Evolutionary conservation across 2,888 invertebrate species (phyloP).

Genomic region (Glyphotaelius pellucidus): DNA sequence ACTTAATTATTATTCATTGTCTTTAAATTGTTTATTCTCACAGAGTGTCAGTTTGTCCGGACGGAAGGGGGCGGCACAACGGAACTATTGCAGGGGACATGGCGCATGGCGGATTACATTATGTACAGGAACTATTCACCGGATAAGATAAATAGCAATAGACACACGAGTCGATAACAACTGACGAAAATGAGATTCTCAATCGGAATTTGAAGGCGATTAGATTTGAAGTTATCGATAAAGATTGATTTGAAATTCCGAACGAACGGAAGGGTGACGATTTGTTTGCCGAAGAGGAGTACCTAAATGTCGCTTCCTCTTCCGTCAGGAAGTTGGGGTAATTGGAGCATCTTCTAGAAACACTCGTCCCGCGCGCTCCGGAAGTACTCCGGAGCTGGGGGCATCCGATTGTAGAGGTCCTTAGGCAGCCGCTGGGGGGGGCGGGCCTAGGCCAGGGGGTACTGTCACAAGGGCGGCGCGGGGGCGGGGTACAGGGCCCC

Average conservation of each 20-base stretch:
- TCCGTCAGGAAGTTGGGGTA: not conserved
- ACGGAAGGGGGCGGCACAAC: constrained; percentile 8
- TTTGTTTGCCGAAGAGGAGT: not conserved
- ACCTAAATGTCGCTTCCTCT: not conserved
- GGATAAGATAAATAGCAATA: not conserved
- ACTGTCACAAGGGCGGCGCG: constrained; percentile 93
- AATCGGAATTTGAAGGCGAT: constrained; percentile 4
- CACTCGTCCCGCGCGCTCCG: constrained; percentile 21
- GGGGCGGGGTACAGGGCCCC: constrained; percentile 85
- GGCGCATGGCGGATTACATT: not conserved
- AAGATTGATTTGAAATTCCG: not conserved
- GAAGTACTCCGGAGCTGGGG: constrained; percentile 11
- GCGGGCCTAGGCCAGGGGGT: constrained; percentile 89
- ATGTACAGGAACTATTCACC: not conserved
- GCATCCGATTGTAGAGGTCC: constrained; percentile 31
- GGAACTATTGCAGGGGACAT: not conserved
- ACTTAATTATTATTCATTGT: constrained; percentile 6
- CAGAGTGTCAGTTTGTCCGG: not conserved
- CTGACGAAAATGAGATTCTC: constrained; percentile 8
- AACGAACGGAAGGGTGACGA: not conserved
- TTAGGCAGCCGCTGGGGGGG: constrained; percentile 31
- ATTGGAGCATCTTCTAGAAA: constrained; percentile 11
- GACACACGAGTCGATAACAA: not conserved
- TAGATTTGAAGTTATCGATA: constrained; percentile 12
- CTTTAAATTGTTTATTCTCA: not conserved